Evolutionary conservation across 2,797 vertebrate genomes (phyloP), one percentile per base, ranked within the genome.

Genomic region (Ataeniobius toweri): DNA sequence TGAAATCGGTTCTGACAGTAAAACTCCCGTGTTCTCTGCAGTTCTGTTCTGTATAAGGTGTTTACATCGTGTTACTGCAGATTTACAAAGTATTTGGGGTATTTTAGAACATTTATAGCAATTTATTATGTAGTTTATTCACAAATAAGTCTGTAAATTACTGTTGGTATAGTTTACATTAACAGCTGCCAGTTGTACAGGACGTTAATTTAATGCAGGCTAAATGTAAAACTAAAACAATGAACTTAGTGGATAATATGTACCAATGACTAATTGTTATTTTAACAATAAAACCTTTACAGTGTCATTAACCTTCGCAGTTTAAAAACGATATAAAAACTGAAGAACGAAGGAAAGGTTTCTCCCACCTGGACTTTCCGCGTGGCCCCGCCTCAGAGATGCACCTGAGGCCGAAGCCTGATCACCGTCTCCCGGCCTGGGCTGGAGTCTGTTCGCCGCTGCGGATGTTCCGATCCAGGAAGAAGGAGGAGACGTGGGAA

Each of bases 381-480:
- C 88, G 93, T 92, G 90, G 92, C 91, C 88, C 94, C 92, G 92
- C 94, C 94, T 94, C 95, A 94, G 95, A 92, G 89, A 93, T 89
- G 84, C 91, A 90, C 92, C 94, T 92, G 94, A 94, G 95, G 95
- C 94, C 93, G 94, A 93, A 94, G 94, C 91, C 94, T 85, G 91
- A 90, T 80, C 89, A 80, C 91, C 75, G 83, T 89, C 73, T 83
- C 86, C 85, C 80, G 89, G 90, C 59, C 76, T 76, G 88, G 76
- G 81, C 73, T 22, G 77, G 79, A 87, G 46, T 79, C 58, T 6
- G 80, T 46, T 79, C 71, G 81, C 88, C 65, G 82, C 74, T 79
- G 73, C 77, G 79, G 82, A 74, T 28, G 80, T 86, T 85, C 82
- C 76, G 80, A 86, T 71, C 84, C 81, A 78, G 78, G 71, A 81